Evolutionary conservation across 2,113 vertebrate species (phyloP).

Genomic region (Centrocercus urophasianus): DNA sequence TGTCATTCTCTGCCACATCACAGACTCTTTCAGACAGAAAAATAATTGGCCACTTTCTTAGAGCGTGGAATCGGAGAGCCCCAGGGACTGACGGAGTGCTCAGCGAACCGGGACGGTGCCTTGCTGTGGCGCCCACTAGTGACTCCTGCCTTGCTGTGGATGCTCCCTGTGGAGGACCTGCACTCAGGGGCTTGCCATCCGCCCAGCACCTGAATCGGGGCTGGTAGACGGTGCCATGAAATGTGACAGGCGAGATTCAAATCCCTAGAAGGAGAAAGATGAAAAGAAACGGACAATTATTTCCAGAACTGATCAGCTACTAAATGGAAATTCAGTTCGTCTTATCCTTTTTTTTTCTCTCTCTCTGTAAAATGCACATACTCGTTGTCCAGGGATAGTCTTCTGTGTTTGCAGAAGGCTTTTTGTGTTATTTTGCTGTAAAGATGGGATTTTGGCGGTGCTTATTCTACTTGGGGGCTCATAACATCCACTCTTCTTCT

Average conservation of each 20-base stretch:
- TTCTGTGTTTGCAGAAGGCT: background rate
- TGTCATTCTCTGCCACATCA: constrained; percentile 84
- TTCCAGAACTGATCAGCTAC: background rate
- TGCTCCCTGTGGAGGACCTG: accelerated
- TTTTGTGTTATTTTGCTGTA: background rate
- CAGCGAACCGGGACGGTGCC: constrained; percentile 26
- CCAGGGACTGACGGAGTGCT: constrained; percentile 64
- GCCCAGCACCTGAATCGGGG: background rate
- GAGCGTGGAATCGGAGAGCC: constrained; percentile 63
- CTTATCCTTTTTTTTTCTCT: background rate
- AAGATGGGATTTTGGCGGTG: background rate
- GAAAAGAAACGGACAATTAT: background rate
- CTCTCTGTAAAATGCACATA: background rate
- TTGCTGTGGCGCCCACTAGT: background rate
- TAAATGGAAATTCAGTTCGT: background rate
- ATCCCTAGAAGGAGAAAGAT: background rate
- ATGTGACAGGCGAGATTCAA: background rate
- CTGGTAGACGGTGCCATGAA: background rate
- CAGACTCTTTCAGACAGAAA: constrained; percentile 85
- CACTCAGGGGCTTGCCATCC: background rate
- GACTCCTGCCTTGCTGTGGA: background rate
- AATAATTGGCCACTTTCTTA: constrained; percentile 83
- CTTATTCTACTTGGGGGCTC: background rate
- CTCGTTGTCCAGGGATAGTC: background rate
- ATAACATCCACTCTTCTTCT: background rate